Evolutionary conservation across 2,888 invertebrate genomes (phyloP).

Genomic region (Conomelus anceps): DNA sequence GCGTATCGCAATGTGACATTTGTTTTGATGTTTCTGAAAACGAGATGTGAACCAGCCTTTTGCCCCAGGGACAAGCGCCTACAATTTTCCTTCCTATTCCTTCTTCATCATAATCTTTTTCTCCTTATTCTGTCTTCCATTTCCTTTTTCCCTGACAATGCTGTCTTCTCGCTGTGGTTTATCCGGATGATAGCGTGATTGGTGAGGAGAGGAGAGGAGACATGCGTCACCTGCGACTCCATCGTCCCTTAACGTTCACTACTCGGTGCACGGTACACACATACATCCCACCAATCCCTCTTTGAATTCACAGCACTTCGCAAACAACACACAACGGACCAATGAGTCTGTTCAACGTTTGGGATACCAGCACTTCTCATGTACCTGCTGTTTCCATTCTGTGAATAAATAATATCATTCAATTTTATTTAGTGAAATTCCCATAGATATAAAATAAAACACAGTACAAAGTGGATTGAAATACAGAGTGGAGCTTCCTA

Average conservation of each 20-base stretch:
- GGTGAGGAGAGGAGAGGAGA: not conserved
- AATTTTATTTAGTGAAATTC: not conserved
- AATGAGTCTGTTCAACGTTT: not conserved
- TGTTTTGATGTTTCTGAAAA: constrained; percentile 11
- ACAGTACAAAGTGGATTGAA: not conserved
- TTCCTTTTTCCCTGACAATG: not conserved
- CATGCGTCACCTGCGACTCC: constrained; percentile 2
- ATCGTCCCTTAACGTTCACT: not conserved
- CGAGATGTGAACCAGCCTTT: not conserved
- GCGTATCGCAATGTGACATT: constrained; percentile 4
- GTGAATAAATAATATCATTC: not conserved
- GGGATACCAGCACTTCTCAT: not conserved
- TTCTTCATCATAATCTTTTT: not conserved
- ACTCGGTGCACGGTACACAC: not conserved
- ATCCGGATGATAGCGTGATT: not conserved
- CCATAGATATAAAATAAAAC: no score
- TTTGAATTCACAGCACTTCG: not conserved
- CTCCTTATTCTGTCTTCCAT: not conserved
- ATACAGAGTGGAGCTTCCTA: no score
- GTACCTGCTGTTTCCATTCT: not conserved
- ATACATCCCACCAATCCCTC: not conserved
- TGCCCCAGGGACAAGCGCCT: not conserved
- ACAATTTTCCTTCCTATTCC: not conserved
- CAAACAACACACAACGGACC: not conserved
- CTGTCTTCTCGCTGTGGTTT: no score